Evolutionary conservation across 2,113 vertebrate genomes (phyloP).

Genomic region (Lynx canadensis): DNA sequence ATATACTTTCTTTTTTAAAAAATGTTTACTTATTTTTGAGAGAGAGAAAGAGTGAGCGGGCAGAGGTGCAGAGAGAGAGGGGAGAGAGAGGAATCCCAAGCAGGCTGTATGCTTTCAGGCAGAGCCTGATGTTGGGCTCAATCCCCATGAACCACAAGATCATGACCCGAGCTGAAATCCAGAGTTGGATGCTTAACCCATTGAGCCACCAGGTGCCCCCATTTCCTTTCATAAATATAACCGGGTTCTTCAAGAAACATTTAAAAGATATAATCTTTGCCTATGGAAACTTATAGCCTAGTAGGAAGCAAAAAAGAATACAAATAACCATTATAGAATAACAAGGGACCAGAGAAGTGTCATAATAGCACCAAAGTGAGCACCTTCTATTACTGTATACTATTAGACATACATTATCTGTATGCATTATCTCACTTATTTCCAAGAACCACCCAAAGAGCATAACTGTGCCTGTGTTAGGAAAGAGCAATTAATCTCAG

Average conservation of each 20-base stretch:
- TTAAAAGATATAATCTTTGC: background rate
- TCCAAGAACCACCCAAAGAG: background rate
- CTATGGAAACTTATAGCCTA: background rate
- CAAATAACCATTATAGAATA: background rate
- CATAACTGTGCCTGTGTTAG: background rate
- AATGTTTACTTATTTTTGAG: too few species aligned
- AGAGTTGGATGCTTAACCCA: too few species aligned
- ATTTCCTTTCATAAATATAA: background rate
- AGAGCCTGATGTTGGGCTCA: too few species aligned
- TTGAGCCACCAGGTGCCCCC: too few species aligned
- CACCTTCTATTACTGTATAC: rapidly evolving
- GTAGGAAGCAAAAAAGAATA: background rate
- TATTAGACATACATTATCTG: background rate
- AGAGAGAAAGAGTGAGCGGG: too few species aligned
- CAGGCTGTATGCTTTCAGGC: too few species aligned
- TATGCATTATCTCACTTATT: background rate
- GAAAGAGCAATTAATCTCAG: background rate
- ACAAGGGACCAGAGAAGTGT: background rate
- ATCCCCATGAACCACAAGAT: too few species aligned
- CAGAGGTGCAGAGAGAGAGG: too few species aligned
- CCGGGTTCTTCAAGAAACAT: background rate
- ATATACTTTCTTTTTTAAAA: background rate
- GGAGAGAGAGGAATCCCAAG: too few species aligned
- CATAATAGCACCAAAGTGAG: background rate
- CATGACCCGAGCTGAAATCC: too few species aligned